Evolutionary conservation across 53 echinoderm and acorn worm species (phyloP), one percentile per base, ranked within the genome.

Genomic region (Henricia sp.): DNA sequence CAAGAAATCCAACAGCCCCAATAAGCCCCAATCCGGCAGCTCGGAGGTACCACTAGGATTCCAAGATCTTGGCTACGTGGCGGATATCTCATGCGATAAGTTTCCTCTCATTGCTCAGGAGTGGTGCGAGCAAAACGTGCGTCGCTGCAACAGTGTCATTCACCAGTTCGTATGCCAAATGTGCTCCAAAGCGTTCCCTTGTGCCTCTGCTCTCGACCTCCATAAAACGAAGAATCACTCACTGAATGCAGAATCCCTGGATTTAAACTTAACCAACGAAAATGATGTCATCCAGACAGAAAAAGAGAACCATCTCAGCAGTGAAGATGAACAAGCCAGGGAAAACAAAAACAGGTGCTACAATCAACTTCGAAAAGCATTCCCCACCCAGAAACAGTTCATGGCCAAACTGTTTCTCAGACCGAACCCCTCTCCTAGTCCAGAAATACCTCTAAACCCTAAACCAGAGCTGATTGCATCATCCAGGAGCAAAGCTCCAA

Each of bases 61-160:
- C 59, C 86, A 94, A 21, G 99, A 92, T 56, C 83, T 99, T 32
- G 76, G 92, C 50, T 90, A 88, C 39, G 83, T 89, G 27, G 80
- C 80, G 0, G 99, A 99, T 54, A 95, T 99, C 77, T 99, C 99
- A 3, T 89, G 92, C 23, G 83, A 77, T 14, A 94, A 95, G 70
- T 99, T 95, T 65, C 94, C 99, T 11, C 89, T 90, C 26, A 92
- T 99, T 33, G 99, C 99, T 37, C 92, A 92, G 64, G 83, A 88
- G 58, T 99, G 99, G 99, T 99, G 99, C 71, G 99, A 99, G 68
- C 88, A 91, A 64, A 90, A 99, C 70, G 88, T 87, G 20, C 84
- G 86, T 24, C 70, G 76, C 29, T 85, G 86, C 38, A 92, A 80
- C 38, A 88, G 87, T 48, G 38, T 38, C 1, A 88, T 71, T 20